Base-by-base conservation (phyloP, 1,140 invertebrate genomes). In the Gryon sp. region DNA sequence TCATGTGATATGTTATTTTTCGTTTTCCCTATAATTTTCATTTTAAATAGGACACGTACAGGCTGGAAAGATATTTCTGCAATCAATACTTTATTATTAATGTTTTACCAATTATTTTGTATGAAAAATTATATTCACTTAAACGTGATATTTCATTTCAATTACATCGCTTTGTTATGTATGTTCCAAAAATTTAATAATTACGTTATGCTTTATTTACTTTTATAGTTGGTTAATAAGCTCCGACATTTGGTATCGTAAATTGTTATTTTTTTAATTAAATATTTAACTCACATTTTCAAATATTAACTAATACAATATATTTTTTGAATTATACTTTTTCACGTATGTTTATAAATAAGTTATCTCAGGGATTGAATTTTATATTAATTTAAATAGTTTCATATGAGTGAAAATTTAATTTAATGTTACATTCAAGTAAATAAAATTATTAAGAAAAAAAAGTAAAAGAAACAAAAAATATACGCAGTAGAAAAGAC, bases 1-100 rank as follows among this genome's bases (percentile, higher is more conserved):
- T 60, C 46, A 53, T 50, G 36, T 16, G 43, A 52, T 52, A 52
- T 36, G 36, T 59, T 59, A 48, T 59, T 68, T 68, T 68, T 50
- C 36, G 59, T 34, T 41, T 69, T 41, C 41, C 12, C 28, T 18
- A 52, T 43, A 59, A 32, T 20, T 11, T 18, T n/a, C 36, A 32
- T 52, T 69, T 60, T 43, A 60, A 69, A 59, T 36, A 36, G 34
- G 36, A 69, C 45, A 52, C 24, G 43, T 59, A 43, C 36, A 9
- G 0, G 50, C 59, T 52, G 22, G 59, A 69, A 59, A 52, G 32
- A 69, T 52, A 43, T 9, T 19, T 3, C 14, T 7, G 26, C 34
- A 69, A 59, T 60, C 26, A 32, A 59, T 43, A 26, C 22, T 3
- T 18, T 26, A 11, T 50, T 60, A 60, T 68, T 68, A 57, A 68